Evolutionary conservation across 2,888 invertebrate genomes (phyloP), one percentile per base, ranked within the genome.

Genomic region (Limnephilus lunatus): DNA sequence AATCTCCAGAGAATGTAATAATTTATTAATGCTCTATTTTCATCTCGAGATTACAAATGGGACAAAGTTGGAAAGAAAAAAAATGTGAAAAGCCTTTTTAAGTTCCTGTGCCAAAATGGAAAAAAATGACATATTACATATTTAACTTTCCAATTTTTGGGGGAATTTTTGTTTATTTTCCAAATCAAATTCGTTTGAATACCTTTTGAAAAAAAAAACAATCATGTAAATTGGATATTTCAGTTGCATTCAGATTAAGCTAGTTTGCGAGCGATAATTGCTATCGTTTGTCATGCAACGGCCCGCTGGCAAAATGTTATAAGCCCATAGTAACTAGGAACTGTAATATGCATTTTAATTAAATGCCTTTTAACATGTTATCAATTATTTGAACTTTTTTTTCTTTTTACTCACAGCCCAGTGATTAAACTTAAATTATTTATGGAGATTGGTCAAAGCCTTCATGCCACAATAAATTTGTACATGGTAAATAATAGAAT

Each of bases 281-380:
- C 14, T 5, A 82, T 82, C 82, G 32, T 31, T 82, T 82, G 82
- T 82, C 82, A 82, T 82, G 82, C 82, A 82, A 82, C 82, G 32
- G 82, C 82, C 32, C 32, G 11, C 19, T 12, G 82, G 68, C 68
- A 68, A 68, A 68, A 25, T 68, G 9, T 68, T 68, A 68, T 68
- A 68, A 68, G 25, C 68, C n/a, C n/a, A 9, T n/a, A 68, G 68
- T 19, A 19, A 53, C 19, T 53, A 53, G 19, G 25, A 25, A 9
- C 68, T 68, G 68, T 68, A 68, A 68, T 68, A 68, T 25, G 68
- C 9, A n/a, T 68, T 68, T 68, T 68, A 68, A 68, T 31, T 30
- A 89, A 89, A 89, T 89, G 35, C 81, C 89, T 81, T 81, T 89
- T 81, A 31, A 39, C 89, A 68, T 68, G 81, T 89, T 89, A 89